Base-by-base conservation (phyloP, 2,797 vertebrate genomes). In the Sebastes melanostomus region DNA sequence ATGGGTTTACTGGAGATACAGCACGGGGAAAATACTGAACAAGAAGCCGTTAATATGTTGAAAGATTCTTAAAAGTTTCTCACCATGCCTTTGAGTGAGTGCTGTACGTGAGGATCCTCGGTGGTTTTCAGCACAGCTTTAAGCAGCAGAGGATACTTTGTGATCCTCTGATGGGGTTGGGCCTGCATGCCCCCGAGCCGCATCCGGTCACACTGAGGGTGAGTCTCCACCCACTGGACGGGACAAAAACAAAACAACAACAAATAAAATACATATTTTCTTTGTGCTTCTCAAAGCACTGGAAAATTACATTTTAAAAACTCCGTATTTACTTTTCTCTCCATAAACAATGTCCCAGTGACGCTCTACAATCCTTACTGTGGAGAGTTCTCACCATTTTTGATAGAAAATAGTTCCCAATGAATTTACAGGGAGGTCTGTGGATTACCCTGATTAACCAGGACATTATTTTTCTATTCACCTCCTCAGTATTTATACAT, bases 91-190 rank as follows among this genome's bases (percentile, higher is more conserved):
- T 30, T 85, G 80, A 97, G 92, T 29, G 83, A 74, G 5, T 87
- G 83, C 46, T 86, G 93, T 13, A 89, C 83, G 1, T 22, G 60
- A 3, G 82, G 50, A 38, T 96, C 93, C 9, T 93, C 79, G 12
- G 93, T 97, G 87, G 62, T 91, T 82, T 96, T 96, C 60, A 96
- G 94, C 61, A 97, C 90, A 1, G 96, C 96, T 75, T 94, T 96
- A 9, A 97, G 94, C 81, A 97, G 91, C 36, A 97, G 95, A 0
- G 96, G 96, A 73, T 97, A 97, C 88, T 97, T 97, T 65, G 97
- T 97, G 91, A 97, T 94, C 78, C 97, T 96, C 90, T 96, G 96
- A 67, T 97, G 96, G 3, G 97, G 97, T 78, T 96, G 96, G 81
- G 96, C 97, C 82, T 97, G 96, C 94, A 97, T 95, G 87, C 97